phyloP scores from a whole-genome alignment of 2,888 invertebrate genomes.

The Apotomis betuletana region DNA sequence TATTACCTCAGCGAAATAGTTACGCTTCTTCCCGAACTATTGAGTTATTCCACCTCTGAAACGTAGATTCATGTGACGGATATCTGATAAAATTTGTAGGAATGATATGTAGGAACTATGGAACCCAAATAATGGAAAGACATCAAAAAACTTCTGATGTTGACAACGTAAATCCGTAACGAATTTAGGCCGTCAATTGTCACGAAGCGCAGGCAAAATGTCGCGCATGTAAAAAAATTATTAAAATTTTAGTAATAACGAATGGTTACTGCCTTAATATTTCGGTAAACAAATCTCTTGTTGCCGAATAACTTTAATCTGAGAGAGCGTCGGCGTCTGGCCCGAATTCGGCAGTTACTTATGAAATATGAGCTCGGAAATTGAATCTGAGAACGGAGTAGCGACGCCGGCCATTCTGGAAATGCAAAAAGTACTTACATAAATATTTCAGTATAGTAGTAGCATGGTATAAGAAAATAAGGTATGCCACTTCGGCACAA shows the following conservation, averaged over 20 bases:
- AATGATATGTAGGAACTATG: too few species aligned
- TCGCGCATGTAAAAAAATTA: not conserved
- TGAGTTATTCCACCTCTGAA: too few species aligned
- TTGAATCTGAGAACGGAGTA: conserved; percentile 27
- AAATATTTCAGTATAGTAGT: not conserved
- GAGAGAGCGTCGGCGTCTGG: not conserved
- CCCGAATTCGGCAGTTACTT: conserved; percentile 23
- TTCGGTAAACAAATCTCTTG: conserved; percentile 18
- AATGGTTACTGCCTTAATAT: conserved; percentile 24
- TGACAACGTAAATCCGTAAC: not conserved
- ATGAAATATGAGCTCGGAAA: conserved; percentile 39
- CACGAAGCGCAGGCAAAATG: not conserved
- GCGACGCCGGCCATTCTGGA: conserved; percentile 5
- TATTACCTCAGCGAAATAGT: too few species aligned
- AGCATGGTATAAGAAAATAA: too few species aligned
- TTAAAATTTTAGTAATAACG: conserved; percentile 2
- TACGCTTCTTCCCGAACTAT: too few species aligned
- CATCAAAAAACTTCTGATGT: too few species aligned
- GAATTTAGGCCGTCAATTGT: not conserved
- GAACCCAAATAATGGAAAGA: too few species aligned
- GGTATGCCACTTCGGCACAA: too few species aligned
- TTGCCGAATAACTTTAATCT: conserved; percentile 28
- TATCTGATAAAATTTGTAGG: too few species aligned
- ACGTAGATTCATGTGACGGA: too few species aligned
- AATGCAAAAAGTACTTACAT: conserved; percentile 18